phyloP scores from a whole-genome alignment of 2,113 vertebrate genomes.

The Poicephalus gulielmi region DNA sequence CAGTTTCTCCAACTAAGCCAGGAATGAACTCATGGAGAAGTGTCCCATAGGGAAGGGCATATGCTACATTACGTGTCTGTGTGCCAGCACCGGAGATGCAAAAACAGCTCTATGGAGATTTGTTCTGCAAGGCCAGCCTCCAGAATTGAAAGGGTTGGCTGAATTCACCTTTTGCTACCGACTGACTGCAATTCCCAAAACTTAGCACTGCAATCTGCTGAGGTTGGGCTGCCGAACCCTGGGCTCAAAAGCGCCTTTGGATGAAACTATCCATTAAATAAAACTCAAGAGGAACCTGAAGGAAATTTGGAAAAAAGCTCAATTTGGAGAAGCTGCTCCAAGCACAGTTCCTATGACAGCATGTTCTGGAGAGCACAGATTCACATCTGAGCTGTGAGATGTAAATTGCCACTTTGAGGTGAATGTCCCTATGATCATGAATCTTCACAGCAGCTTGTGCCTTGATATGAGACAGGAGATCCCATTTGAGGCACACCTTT shows the following conservation, averaged over 20 bases:
- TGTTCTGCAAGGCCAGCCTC: not conserved
- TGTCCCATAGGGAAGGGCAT: conserved; percentile 40
- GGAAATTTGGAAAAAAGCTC: not conserved
- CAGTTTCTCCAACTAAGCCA: conserved; percentile 21
- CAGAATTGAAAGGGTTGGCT: not conserved
- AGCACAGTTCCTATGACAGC: not conserved
- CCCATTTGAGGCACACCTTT: not conserved
- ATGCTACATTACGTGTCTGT: not conserved
- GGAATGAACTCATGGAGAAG: conserved; percentile 52
- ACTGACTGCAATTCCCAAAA: not conserved
- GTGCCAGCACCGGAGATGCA: conserved; percentile 14
- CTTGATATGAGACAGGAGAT: not conserved
- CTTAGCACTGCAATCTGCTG: not conserved
- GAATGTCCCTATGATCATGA: not conserved
- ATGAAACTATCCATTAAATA: not conserved
- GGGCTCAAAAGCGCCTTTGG: not conserved
- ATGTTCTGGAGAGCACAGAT: not conserved
- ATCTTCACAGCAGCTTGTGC: not conserved
- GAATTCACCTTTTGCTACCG: conserved; percentile 36
- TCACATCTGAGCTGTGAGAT: not conserved
- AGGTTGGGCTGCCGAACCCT: not conserved
- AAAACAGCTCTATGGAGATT: not conserved
- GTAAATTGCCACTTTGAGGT: not conserved
- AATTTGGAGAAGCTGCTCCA: not conserved
- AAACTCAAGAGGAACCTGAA: not conserved